Evolutionary conservation across 2,888 invertebrate species (phyloP).

Genomic region (Dryadula phaetusa): DNA sequence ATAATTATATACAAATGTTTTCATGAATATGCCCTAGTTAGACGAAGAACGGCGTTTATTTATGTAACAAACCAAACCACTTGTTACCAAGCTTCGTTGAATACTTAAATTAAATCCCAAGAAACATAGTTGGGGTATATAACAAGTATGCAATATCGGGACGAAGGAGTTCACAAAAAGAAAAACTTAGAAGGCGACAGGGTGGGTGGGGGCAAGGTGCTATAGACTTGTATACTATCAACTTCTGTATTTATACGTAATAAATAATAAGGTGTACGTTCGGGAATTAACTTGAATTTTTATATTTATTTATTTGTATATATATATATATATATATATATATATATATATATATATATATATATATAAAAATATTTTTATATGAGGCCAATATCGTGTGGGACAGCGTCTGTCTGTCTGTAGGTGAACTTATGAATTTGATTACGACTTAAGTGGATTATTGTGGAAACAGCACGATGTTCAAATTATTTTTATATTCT

Average conservation of each 20-base stretch:
- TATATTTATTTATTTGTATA: slow-evolving; percentile 7
- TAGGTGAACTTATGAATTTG: no score
- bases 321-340: slow-evolving; percentile 3
- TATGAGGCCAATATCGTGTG: no score
- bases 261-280: slow-evolving; percentile 1
- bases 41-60: no score
- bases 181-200: slow-evolving; percentile 70
- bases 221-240: slow-evolving; percentile 20
- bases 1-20: no score
- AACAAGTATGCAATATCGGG: slow-evolving; percentile 70
- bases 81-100: no score
- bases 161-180: slow-evolving; percentile 61
- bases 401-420: no score
- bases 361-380: not conserved
- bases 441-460: no score
- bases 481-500: no score
- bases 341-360: not conserved
- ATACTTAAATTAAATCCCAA: not conserved
- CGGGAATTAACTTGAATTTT: not conserved
- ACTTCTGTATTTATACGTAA: not conserved
- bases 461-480: no score
- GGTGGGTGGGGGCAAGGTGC: slow-evolving; percentile 50
- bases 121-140: slow-evolving; percentile 9
- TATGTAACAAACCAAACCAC: no score
- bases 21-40: no score